phyloP scores from a whole-genome alignment of 2,797 vertebrate genomes.

The Hydrophis major region DNA sequence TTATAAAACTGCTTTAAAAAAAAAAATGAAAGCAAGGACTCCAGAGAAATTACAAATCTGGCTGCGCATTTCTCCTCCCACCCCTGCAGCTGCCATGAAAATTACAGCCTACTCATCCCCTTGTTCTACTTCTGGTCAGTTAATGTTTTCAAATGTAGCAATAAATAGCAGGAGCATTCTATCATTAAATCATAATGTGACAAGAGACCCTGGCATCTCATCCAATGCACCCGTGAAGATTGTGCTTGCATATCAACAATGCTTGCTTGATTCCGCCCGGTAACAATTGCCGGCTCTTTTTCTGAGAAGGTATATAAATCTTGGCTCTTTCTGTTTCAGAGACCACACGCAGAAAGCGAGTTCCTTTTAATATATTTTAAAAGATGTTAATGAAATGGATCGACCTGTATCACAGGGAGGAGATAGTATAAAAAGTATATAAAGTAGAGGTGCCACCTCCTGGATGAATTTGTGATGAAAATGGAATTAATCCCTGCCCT shows the following conservation, averaged over 20 bases:
- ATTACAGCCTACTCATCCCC: neutral
- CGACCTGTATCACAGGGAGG: neutral
- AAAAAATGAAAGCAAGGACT: neutral
- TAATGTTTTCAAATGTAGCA: neutral
- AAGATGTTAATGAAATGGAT: conserved; percentile 18
- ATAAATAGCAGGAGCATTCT: neutral
- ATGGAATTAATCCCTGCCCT: neutral
- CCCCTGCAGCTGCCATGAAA: neutral
- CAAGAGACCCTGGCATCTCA: neutral
- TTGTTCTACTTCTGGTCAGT: neutral
- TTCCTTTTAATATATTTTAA: conserved; percentile 9
- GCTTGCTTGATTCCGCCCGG: conserved; percentile 13
- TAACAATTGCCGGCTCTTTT: neutral
- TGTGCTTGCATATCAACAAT: neutral
- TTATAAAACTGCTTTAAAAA: neutral
- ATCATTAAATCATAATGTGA: conserved; percentile 3
- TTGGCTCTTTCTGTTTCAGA: neutral
- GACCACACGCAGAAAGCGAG: neutral
- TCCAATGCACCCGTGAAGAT: neutral
- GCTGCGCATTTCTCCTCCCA: neutral
- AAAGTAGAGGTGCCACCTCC: neutral
- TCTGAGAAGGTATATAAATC: neutral
- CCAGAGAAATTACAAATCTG: neutral
- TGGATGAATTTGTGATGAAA: conserved; percentile 31
- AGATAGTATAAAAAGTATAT: neutral